A percentile compares a stretch with the other conserved stretches of the same genome.
These are phyloP conservation scores for Cotesia vestalis DNA, from an alignment of 1,140 invertebrate genomes.

Conservation along the genomic window DNA sequence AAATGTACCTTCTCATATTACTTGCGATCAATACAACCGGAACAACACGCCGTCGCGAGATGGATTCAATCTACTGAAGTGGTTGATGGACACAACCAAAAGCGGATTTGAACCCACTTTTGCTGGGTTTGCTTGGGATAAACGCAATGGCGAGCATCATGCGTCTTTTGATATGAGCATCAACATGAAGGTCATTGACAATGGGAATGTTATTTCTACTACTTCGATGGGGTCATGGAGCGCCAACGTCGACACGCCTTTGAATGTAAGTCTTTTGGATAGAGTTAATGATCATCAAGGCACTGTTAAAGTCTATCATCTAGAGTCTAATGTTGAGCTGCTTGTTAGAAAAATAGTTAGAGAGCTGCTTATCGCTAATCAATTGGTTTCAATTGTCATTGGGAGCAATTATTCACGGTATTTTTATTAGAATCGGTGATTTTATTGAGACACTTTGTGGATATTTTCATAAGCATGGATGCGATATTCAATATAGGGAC, in stretches of 20 bases:
- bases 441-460: too few relatives aligned
- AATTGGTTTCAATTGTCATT: too few relatives aligned
- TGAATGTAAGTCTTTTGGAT: constrained; percentile 46
- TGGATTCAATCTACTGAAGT: constrained; percentile 68
- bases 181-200: constrained; percentile 50
- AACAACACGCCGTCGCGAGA: constrained; percentile 74
- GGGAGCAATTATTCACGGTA: too few relatives aligned
- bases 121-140: constrained; percentile 54
- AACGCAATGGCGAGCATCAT: constrained; percentile 52
- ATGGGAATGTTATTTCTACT: constrained; percentile 41
- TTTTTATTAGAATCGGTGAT: too few relatives aligned
- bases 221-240: constrained; percentile 54
- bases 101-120: constrained; percentile 48
- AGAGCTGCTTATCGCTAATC: too few relatives aligned
- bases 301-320: not conserved
- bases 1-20: constrained; percentile 73
- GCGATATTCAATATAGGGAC: too few relatives aligned
- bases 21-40: constrained; percentile 79
- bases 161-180: constrained; percentile 52
- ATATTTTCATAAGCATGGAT: too few relatives aligned
- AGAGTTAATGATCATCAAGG: not conserved
- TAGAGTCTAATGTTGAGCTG: too few relatives aligned
- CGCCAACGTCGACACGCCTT: constrained; percentile 45
- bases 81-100: constrained; percentile 62
- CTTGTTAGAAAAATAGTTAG: too few relatives aligned